Evolutionary conservation across 2,797 vertebrate species (phyloP), one percentile per base, ranked within the genome.

Genomic region (Sebastolobus altivelis): DNA sequence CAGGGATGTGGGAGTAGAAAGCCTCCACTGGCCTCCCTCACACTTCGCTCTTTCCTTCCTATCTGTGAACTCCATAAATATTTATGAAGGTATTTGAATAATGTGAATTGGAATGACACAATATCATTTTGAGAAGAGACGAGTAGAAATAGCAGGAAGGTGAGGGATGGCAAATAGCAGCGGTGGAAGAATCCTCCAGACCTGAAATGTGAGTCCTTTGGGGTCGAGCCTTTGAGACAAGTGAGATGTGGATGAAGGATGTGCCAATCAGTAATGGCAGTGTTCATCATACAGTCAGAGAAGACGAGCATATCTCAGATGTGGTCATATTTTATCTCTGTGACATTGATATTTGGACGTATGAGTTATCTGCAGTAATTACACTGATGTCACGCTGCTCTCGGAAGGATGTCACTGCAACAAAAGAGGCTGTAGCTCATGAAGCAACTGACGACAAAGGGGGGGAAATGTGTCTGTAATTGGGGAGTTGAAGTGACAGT

Each of bases 41-140:
- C 80, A 77, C 46, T 58, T 29, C 54, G 65, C 56, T 80, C 49
- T 66, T 73, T 80, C 60, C 78, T 81, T 72, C 77, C 85, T 72
- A 82, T 91, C 79, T 82, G 76, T 70, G 75, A 87, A 75, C 81
- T 73, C 33, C 82, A 94, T 94, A 84, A 84, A 94, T 94, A 94
- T 94, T 87, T 93, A 94, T 94, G 86, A 89, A 38, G 20, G 40
- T 25, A 90, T 94, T 93, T 94, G 90, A 93, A 94, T 94, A 93
- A 93, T 93, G 84, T 79, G 90, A 91, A 91, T 86, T 84, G 76
- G 87, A 93, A 91, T 92, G 91, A 92, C 84, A 93, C 91, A 92
- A 88, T 90, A 89, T 92, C 60, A 83, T 89, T 92, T 91, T 81
- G 80, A 88, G 78, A 89, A 77, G 82, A 75, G 78, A 83, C 63